phyloP scores from a whole-genome alignment of 1,140 invertebrate species.

The Drosophila nasuta region DNA sequence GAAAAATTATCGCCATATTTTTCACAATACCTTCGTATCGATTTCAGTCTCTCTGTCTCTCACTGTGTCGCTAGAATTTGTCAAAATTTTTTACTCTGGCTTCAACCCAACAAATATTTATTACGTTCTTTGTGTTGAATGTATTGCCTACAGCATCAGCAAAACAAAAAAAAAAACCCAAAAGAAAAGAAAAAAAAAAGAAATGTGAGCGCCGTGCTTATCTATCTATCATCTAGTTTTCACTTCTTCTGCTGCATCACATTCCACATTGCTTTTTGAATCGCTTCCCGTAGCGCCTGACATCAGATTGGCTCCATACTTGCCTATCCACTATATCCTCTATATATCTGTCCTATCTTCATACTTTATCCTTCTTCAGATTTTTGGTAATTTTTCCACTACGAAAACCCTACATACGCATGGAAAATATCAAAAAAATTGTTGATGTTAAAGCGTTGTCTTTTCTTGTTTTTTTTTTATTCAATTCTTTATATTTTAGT shows the following conservation, averaged over 20 bases:
- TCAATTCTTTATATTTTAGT: slow-evolving; percentile 79
- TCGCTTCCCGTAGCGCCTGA: slow-evolving; percentile 60
- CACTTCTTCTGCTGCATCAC: slow-evolving; percentile 28
- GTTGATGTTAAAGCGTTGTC: slow-evolving; percentile 79
- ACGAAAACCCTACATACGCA: slow-evolving; percentile 70
- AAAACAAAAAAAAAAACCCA: slow-evolving; percentile 39
- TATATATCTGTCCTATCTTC: slow-evolving; percentile 25
- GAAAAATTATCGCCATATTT: slow-evolving; percentile 76
- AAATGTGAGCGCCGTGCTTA: slow-evolving; percentile 67
- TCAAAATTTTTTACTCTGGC: slow-evolving; percentile 66
- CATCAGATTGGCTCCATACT: slow-evolving; percentile 8
- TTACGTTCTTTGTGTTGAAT: slow-evolving; percentile 51
- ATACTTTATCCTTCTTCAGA: slow-evolving; percentile 19
- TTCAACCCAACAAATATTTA: slow-evolving; percentile 49
- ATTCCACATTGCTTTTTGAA: slow-evolving; percentile 46
- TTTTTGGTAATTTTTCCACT: slow-evolving; percentile 79
- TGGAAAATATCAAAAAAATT: slow-evolving; percentile 80
- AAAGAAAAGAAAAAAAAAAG: slow-evolving; percentile 43
- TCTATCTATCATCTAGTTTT: slow-evolving; percentile 37
- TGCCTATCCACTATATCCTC: slow-evolving; percentile 6
- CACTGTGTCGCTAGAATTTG: slow-evolving; percentile 49
- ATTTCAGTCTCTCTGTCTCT: slow-evolving; percentile 14
- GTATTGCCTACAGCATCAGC: slow-evolving; percentile 69
- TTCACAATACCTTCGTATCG: slow-evolving; percentile 56
- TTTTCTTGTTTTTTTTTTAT: slow-evolving; percentile 70